A percentile compares a stretch with the other conserved stretches of the same genome.
phyloP scores from a whole-genome alignment of 2,113 vertebrate species.

The Benthochromis sp. region DNA sequence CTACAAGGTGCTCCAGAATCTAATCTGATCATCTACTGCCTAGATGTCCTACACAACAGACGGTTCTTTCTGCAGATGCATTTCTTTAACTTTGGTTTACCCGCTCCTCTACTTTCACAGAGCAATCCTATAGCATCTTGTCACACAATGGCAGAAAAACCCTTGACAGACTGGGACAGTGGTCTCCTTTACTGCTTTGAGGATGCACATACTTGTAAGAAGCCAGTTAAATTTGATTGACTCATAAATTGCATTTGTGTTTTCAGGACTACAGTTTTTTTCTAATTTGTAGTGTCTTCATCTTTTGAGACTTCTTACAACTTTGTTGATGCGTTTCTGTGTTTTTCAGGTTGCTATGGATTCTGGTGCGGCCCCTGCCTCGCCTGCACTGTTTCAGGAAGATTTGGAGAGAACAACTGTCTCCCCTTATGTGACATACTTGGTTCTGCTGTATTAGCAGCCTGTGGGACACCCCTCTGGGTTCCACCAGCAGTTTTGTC shows the following conservation, averaged over 20 bases:
- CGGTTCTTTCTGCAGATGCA: not conserved
- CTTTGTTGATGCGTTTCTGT: rapidly evolving
- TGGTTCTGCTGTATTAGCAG: not conserved
- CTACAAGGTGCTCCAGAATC: not conserved
- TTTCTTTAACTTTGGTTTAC: not conserved
- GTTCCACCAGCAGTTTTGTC: not conserved
- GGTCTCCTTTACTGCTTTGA: not conserved
- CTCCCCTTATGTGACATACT: slow-evolving; percentile 30
- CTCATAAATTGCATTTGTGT: not conserved
- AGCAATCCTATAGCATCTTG: not conserved
- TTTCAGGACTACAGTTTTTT: not conserved
- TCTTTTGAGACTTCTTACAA: not conserved
- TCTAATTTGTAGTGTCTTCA: not conserved
- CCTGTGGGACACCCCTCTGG: not conserved
- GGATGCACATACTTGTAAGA: not conserved
- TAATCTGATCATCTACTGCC: not conserved
- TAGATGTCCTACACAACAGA: not conserved
- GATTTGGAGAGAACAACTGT: not conserved
- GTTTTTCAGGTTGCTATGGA: not conserved
- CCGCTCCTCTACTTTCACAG: not conserved
- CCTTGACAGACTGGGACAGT: not conserved
- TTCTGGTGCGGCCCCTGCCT: not conserved
- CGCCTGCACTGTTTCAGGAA: not conserved
- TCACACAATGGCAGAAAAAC: not conserved
- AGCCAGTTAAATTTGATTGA: rapidly evolving